phyloP scores from a whole-genome alignment of 2,888 invertebrate genomes.

The Erebia ligea region DNA sequence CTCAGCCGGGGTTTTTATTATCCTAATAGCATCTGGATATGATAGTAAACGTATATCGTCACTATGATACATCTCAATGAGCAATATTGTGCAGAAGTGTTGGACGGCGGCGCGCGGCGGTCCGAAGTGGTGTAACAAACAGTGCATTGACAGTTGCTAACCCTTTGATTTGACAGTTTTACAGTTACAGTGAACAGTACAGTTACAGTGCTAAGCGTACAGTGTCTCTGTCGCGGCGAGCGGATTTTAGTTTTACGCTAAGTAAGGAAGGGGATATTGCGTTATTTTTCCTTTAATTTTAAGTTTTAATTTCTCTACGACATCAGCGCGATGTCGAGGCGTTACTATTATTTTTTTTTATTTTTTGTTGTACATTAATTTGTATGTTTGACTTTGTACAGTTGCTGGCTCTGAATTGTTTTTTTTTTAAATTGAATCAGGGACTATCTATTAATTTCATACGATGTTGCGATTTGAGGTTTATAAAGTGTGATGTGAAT shows the following conservation, averaged over 20 bases:
- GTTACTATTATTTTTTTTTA: not conserved
- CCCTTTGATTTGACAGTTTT: constrained; percentile 37
- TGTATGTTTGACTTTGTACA: constrained; percentile 20
- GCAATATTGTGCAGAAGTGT: not conserved
- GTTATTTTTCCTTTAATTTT: constrained; percentile 32
- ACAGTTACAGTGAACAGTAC: constrained; percentile 40
- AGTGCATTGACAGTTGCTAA: constrained; percentile 41
- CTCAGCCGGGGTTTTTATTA: too few relatives aligned
- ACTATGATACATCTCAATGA: not conserved
- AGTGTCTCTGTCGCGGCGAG: too few relatives aligned
- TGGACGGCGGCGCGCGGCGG: too few relatives aligned
- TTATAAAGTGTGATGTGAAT: too few relatives aligned
- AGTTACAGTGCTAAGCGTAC: constrained; percentile 60
- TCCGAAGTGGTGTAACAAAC: constrained; percentile 39
- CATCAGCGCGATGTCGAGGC: constrained; percentile 8
- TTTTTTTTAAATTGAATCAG: not conserved
- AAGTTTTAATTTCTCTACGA: constrained; percentile 20
- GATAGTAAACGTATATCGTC: not conserved
- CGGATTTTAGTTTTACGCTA: constrained; percentile 45
- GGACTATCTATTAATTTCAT: not conserved
- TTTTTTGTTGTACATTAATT: constrained; percentile 15
- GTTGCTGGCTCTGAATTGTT: constrained; percentile 8
- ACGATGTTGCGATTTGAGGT: too few relatives aligned
- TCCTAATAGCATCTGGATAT: too few relatives aligned
- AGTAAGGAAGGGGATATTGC: constrained; percentile 36